These are phyloP conservation scores for Anoplolepis gracilipes DNA, from an alignment of 1,140 invertebrate species.

Conservation along the genomic window DNA sequence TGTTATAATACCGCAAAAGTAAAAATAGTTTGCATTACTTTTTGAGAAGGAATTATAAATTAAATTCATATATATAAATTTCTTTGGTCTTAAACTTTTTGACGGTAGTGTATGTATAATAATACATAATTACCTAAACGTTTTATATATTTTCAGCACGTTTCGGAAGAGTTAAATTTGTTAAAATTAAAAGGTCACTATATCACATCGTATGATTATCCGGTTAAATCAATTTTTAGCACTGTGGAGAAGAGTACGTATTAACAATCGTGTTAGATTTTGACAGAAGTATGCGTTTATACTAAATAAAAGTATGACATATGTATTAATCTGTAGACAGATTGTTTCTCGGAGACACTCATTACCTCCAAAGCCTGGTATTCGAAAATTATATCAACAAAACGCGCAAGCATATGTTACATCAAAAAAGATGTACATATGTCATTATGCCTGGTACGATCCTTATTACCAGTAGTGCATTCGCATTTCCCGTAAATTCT, in stretches of 20 bases:
- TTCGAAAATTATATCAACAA: constrained; percentile 90
- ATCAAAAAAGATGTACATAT: constrained; percentile 89
- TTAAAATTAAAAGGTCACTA: constrained; percentile 52
- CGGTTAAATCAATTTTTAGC: constrained; percentile 61
- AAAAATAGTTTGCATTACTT: too few species aligned
- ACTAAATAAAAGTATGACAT: background rate
- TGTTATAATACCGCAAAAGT: too few species aligned
- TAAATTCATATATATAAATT: too few species aligned
- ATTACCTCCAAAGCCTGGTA: constrained; percentile 88
- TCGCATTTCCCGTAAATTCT: constrained; percentile 89
- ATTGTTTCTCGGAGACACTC: constrained; percentile 89
- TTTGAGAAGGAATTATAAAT: too few species aligned
- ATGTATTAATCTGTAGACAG: constrained; percentile 78
- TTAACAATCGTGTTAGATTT: background rate
- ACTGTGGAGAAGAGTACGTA: constrained; percentile 69
- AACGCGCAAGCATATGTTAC: constrained; percentile 86
- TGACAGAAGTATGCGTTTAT: background rate
- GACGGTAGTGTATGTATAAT: too few species aligned
- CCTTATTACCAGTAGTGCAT: constrained; percentile 88
- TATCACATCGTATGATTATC: constrained; percentile 59
- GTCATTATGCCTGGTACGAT: constrained; percentile 90
- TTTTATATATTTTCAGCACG: constrained; percentile 39
- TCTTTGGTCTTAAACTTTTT: too few species aligned
- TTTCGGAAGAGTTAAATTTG: constrained; percentile 45
- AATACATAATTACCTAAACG: constrained; percentile 3